Evolutionary conservation across 2,113 vertebrate genomes (phyloP), one percentile per base, ranked within the genome.

Genomic region (Eulemur rufifrons): DNA sequence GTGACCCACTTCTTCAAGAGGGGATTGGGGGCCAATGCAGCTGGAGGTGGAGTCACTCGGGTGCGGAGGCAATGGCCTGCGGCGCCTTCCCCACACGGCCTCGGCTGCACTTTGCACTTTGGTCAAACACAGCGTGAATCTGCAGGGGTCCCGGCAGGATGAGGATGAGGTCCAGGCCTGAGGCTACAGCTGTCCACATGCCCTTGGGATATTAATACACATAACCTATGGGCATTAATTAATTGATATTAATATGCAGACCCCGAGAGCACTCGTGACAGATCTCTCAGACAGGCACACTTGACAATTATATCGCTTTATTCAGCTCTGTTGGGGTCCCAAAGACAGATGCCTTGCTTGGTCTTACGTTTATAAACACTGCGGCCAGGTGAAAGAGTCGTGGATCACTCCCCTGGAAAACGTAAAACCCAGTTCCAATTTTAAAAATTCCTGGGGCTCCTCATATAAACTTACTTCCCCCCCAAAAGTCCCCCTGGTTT

Each of bases 61-160:
- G 66, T 25, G 4, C 3, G 27, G 34, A 73, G 23, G 11, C 0
- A 2, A 9, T 32, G 8, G 5, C 14, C 37, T 4, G 3, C 0
- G 18, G 12, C 5, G 11, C 10, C 14, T 56, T 20, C 32, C 21
- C 37, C 14, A 52, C 21, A 54, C n/a, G 29, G 18, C 42, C 64
- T 56, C 37, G 9, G 37, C 32, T 17, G 20, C 5, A 25, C 37
- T 52, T 27, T 66, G 87, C 37, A 61, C 12, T 23, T 39, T 50
- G 71, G 8, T 71, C 34, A 71, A 52, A 88, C 17, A 5, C 21
- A 47, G 27, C 14, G 34, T 34, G 29, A 81, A 76, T 3, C 56
- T 82, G 45, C 69, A 50, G 76, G 34, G n/a, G 29, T 61, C 29
- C 66, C 32, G 54, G 23, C 15, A 0, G n/a, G 47, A 2, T 37